These are phyloP conservation scores for Myotis yumanensis DNA, from an alignment of 2,113 vertebrate genomes.

Conservation along the genomic window DNA sequence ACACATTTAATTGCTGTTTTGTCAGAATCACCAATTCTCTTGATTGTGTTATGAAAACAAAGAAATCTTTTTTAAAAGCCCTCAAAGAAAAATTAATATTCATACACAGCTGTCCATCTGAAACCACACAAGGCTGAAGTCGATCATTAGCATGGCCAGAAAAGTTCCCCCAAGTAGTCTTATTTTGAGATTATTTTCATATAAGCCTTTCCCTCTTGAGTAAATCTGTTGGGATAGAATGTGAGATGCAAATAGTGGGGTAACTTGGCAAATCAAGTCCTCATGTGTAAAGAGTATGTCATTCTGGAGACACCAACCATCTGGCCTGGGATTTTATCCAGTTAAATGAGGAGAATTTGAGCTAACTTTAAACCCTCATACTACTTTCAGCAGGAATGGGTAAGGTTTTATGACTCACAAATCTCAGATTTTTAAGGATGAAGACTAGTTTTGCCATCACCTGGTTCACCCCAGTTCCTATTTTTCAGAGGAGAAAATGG, in stretches of 20 bases:
- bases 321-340: neutral
- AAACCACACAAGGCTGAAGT: constrained; percentile 67
- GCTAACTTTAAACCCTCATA: neutral
- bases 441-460: neutral
- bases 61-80: constrained; percentile 73
- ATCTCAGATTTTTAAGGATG: neutral
- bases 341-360: neutral
- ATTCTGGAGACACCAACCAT: neutral
- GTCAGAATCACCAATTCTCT: constrained; percentile 65
- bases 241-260: constrained; percentile 43
- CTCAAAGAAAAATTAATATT: constrained; percentile 83
- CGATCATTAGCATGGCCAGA: constrained; percentile 57
- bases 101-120: constrained; percentile 79
- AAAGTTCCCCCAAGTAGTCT: constrained; percentile 54
- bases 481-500: neutral
- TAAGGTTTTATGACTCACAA: neutral
- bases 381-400: neutral
- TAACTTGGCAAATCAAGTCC: constrained; percentile 54
- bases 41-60: constrained; percentile 72
- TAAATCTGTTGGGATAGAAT: constrained; percentile 45
- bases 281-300: neutral
- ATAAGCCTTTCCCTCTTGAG: constrained; percentile 17
- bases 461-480: neutral
- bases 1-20: constrained; percentile 66
- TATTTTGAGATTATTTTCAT: constrained; percentile 12